Evolutionary conservation across 2,797 vertebrate genomes (phyloP), one percentile per base, ranked within the genome.

Genomic region (Oreochromis grahami): DNA sequence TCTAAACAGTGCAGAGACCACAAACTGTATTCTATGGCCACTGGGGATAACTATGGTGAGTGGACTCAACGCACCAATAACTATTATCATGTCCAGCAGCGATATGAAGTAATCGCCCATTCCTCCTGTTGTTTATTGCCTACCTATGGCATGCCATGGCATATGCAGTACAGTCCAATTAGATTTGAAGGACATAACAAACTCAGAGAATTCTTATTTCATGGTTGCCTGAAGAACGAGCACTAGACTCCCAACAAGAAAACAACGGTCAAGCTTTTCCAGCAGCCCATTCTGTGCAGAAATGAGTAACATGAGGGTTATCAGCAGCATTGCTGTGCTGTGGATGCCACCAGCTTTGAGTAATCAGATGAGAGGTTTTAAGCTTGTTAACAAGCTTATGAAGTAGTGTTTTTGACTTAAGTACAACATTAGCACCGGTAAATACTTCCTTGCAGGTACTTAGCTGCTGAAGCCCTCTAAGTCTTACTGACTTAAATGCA

Each of bases 81-180:
- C 93, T 77, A 91, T 92, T 91, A 93, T 86, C 90, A 91, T 91
- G 94, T 95, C 95, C 93, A 74, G 89, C 81, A 92, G 91, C 87
- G 82, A 92, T 95, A 93, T 95, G 92, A 93, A 92, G 91, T 96
- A 96, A 96, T 96, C 94, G 93, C 87, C 92, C 89, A 93, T 95
- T 95, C 88, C 88, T 85, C 92, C 87, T 92, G 92, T 90, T 95
- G 95, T 96, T 95, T 94, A 92, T 93, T 90, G 87, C 92, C 88
- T 87, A 93, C 95, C 95, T 93, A 94, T 93, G 90, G 88, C 89
- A 92, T 86, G 86, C 91, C 85, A 86, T 89, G 90, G 86, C 92
- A 95, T 93, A 95, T 91, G 88, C 89, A 93, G 92, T 77, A 81
- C 91, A 87, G 90, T 89, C 94, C 93, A 96, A 96, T 96, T 96